Evolutionary conservation across 2,888 invertebrate genomes (phyloP).

Genomic region (Caenorhabditis drosophilae): DNA sequence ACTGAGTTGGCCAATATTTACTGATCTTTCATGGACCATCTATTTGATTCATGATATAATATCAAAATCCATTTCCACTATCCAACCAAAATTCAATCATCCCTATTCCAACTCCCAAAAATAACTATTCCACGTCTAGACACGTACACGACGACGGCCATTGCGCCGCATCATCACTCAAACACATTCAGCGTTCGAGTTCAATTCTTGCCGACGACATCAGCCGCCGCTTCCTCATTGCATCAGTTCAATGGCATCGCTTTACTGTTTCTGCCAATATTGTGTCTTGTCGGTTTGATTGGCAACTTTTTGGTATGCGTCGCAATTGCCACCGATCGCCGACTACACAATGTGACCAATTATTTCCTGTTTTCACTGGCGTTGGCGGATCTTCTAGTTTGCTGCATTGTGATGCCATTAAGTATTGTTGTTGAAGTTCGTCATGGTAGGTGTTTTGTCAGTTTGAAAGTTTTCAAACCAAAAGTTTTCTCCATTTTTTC

Average conservation of each 20-base stretch:
- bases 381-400: constrained; percentile 89
- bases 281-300: constrained; percentile 60
- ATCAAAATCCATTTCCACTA: too few species aligned
- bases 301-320: constrained; percentile 78
- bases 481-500: not conserved
- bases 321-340: constrained; percentile 86
- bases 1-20: too few species aligned
- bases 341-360: constrained; percentile 91
- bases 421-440: constrained; percentile 87
- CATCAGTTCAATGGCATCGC: constrained; percentile 49
- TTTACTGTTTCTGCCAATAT: constrained; percentile 56
- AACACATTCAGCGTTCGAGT: not conserved
- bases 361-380: constrained; percentile 91
- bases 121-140: constrained; percentile 28
- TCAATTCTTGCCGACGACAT: not conserved
- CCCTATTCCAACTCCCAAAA: constrained; percentile 1
- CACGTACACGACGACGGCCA: constrained; percentile 21
- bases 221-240: too few species aligned
- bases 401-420: constrained; percentile 92
- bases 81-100: too few species aligned
- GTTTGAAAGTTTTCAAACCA: not conserved
- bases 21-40: too few species aligned
- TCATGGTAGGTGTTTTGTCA: constrained; percentile 79
- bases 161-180: constrained; percentile 10
- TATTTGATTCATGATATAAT: too few species aligned